Evolutionary conservation across 2,888 invertebrate species (phyloP).

Genomic region (Mechanitis messenoides): DNA sequence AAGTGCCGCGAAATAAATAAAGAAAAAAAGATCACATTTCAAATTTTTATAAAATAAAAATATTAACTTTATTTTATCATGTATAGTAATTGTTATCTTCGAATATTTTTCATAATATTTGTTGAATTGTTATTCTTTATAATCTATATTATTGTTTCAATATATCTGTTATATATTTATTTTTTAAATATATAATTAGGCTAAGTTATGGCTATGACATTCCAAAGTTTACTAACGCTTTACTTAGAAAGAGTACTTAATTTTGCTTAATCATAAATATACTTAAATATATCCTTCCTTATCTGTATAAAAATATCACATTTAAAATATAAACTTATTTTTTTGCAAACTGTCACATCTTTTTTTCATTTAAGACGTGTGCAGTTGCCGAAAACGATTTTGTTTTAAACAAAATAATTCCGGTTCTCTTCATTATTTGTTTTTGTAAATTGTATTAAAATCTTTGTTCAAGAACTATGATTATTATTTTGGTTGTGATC

Average conservation of each 20-base stretch:
- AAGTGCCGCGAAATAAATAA: too few species aligned
- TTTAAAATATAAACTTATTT: slow-evolving; percentile 8
- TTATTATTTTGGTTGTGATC: slow-evolving; percentile 67
- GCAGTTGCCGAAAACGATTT: slow-evolving; percentile 34
- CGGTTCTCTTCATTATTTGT: slow-evolving; percentile 21
- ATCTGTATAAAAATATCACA: neutral
- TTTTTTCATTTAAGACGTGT: slow-evolving; percentile 53
- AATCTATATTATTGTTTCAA: slow-evolving; percentile 8
- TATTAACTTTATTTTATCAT: neutral
- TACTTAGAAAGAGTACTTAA: slow-evolving; percentile 26
- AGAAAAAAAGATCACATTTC: neutral
- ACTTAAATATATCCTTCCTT: slow-evolving; percentile 2
- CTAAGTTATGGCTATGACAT: slow-evolving; percentile 62
- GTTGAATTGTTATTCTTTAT: neutral
- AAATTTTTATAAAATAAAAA: neutral
- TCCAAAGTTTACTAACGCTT: slow-evolving; percentile 52
- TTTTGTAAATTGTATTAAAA: slow-evolving; percentile 12
- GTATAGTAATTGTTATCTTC: slow-evolving; percentile 3
- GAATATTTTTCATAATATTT: neutral
- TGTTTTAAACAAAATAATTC: slow-evolving; percentile 19
- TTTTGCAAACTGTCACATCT: slow-evolving; percentile 52
- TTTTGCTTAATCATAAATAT: slow-evolving; percentile 14
- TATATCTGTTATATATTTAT: slow-evolving; percentile 57
- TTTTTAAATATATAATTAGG: slow-evolving; percentile 62
- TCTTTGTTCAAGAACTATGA: slow-evolving; percentile 28